Percentiles rank a stretch among this genome's conserved stretches.
Conservation (phyloP, 2,797 vertebrate species). For the Lateolabrax maculatus region DNA sequence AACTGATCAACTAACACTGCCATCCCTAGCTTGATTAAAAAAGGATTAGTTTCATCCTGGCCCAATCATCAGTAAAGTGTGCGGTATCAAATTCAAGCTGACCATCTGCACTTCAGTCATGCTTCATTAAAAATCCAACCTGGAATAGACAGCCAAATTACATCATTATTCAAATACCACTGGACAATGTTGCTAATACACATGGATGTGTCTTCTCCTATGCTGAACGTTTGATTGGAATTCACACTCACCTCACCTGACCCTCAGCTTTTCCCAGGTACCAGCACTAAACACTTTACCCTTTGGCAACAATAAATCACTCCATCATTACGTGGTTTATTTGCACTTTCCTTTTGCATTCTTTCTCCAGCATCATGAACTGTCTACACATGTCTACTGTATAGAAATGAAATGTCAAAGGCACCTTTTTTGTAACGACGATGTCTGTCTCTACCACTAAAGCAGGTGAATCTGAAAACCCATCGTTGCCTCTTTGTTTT, state of each 20-base stretch:
- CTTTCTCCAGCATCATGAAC: background rate
- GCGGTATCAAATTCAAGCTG: background rate
- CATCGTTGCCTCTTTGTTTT: background rate
- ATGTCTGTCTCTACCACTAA: too few species aligned
- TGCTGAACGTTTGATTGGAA: background rate
- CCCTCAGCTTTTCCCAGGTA: background rate
- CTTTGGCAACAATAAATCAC: conserved; percentile 1
- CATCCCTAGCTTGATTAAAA: too few species aligned
- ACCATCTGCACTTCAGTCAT: background rate
- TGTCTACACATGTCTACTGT: background rate
- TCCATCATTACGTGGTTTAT: background rate
- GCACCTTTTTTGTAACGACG: background rate
- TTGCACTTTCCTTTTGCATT: background rate
- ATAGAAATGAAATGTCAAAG: background rate
- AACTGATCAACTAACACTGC: too few species aligned
- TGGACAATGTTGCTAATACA: background rate
- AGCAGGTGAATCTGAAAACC: too few species aligned
- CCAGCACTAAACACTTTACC: background rate
- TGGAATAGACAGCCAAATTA: background rate
- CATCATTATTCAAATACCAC: background rate
- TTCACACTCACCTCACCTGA: background rate
- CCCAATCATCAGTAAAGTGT: background rate
- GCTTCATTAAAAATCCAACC: background rate
- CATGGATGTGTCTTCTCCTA: background rate
- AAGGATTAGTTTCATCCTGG: too few species aligned